phyloP scores from a whole-genome alignment of 2,888 invertebrate species.

The Strigamia transsilvanica region DNA sequence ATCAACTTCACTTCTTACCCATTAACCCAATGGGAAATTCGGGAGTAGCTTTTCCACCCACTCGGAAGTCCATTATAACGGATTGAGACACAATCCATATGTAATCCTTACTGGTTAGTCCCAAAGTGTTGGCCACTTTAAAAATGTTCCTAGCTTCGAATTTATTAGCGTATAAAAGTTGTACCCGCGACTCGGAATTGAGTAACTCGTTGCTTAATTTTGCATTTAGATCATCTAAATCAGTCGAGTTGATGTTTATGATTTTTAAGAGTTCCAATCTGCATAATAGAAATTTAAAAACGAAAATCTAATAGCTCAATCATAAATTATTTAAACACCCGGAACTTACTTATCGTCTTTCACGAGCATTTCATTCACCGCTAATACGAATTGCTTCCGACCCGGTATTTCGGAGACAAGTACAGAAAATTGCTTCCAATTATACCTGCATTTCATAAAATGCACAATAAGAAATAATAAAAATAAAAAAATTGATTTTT shows the following conservation, averaged over 20 bases:
- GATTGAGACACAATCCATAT: constrained; percentile 64
- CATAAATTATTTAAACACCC: background rate
- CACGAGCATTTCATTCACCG: constrained; percentile 81
- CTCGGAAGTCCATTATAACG: constrained; percentile 61
- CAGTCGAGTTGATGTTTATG: background rate
- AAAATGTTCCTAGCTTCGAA: constrained; percentile 57
- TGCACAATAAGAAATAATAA: too few species aligned
- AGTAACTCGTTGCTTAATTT: constrained; percentile 73
- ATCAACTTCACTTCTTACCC: constrained; percentile 67
- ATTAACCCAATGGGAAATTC: constrained; percentile 92
- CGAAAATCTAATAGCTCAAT: background rate
- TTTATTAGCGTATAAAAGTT: constrained; percentile 60
- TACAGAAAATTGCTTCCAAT: constrained; percentile 95
- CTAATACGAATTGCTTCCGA: constrained; percentile 94
- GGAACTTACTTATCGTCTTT: background rate
- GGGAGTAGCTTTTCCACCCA: constrained; percentile 65
- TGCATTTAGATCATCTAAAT: background rate
- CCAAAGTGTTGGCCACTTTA: constrained; percentile 59
- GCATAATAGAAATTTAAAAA: background rate
- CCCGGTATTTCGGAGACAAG: constrained; percentile 93
- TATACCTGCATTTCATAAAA: constrained; percentile 69
- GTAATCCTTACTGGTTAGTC: constrained; percentile 60
- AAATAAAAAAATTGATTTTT: too few species aligned
- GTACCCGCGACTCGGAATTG: constrained; percentile 66
- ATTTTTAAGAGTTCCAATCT: constrained; percentile 22